Percentiles rank a stretch among this genome's conserved stretches.
Evolutionary conservation across 2,113 vertebrate genomes (phyloP).

Genomic region (Phasianus colchicus): DNA sequence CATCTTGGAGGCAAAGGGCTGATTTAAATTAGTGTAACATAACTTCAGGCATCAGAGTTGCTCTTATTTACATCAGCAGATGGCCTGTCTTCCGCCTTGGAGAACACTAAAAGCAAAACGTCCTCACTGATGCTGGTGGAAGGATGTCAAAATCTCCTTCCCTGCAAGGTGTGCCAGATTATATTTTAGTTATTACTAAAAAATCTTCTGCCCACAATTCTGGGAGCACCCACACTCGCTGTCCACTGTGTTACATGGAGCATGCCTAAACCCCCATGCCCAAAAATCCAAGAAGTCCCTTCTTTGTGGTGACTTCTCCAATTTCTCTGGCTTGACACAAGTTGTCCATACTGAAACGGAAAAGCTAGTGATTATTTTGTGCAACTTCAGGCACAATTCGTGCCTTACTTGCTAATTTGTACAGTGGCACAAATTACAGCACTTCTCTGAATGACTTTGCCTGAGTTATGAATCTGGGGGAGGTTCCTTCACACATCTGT

Average conservation of each 20-base stretch:
- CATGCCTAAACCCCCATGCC: not conserved
- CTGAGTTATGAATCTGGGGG: not conserved
- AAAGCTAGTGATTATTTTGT: not conserved
- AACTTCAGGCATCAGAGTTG: constrained; percentile 50
- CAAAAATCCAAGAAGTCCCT: not conserved
- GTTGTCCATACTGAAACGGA: not conserved
- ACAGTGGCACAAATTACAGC: not conserved
- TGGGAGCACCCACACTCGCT: not conserved
- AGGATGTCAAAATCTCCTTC: constrained; percentile 51
- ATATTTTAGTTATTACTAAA: constrained; percentile 15
- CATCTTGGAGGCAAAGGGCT: constrained; percentile 14
- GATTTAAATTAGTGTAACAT: constrained; percentile 56
- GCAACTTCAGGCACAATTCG: not conserved
- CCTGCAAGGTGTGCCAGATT: constrained; percentile 18
- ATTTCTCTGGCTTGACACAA: not conserved
- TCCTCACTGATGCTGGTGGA: constrained; percentile 49
- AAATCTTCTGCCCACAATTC: not conserved
- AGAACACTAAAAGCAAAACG: constrained; percentile 56
- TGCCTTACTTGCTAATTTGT: not conserved
- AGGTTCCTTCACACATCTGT: not conserved
- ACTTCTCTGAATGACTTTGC: not conserved
- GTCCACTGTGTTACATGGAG: not conserved
- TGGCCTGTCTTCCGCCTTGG: constrained; percentile 59
- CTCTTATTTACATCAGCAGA: constrained; percentile 66
- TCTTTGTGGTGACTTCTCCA: not conserved